Conservation (phyloP, 2,113 vertebrate species). For the Halichoerus grypus region DNA sequence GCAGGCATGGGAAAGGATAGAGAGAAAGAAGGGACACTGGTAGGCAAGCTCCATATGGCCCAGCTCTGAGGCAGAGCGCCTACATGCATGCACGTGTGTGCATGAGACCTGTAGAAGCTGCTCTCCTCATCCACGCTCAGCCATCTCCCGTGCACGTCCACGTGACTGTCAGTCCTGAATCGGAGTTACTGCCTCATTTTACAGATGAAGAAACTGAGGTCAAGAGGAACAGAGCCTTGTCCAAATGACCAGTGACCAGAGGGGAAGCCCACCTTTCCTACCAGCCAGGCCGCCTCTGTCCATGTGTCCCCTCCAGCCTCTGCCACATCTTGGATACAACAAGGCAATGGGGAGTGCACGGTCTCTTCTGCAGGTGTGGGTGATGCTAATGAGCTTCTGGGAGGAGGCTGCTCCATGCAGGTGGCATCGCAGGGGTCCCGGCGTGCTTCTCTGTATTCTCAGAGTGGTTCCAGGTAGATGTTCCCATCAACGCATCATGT, state of each 20-base stretch:
- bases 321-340: background rate
- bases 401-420: background rate
- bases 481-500: background rate
- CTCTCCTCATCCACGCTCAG: background rate
- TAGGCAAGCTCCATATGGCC: background rate
- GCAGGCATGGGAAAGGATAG: background rate
- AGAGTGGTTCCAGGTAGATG: background rate
- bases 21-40: background rate
- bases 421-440: background rate
- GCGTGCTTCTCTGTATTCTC: background rate
- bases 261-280: background rate
- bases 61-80: background rate
- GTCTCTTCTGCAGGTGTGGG: background rate
- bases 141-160: accelerated
- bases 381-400: background rate
- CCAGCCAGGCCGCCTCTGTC: background rate
- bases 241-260: background rate
- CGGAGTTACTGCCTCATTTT: background rate
- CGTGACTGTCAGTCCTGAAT: background rate
- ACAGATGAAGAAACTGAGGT: background rate
- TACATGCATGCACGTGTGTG: accelerated
- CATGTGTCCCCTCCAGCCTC: background rate
- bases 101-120: background rate
- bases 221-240: background rate
- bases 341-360: background rate